These are phyloP conservation scores for Muntiacus muntjak DNA, from an alignment of 2,113 vertebrate species.

Conservation along the genomic window DNA sequence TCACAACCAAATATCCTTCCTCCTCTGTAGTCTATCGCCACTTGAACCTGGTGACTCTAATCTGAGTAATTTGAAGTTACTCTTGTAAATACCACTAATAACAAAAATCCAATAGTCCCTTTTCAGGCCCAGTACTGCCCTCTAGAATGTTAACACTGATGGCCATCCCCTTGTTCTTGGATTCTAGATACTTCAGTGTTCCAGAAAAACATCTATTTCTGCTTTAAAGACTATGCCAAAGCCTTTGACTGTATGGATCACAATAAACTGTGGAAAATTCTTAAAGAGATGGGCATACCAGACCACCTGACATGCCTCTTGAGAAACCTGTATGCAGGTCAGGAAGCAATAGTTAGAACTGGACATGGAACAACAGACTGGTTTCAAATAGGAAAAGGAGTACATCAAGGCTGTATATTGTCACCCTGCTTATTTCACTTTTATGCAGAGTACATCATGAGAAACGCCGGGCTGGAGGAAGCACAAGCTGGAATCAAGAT, in stretches of 20 bases:
- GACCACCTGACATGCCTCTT: neutral
- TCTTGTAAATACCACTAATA: neutral
- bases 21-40: neutral
- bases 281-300: neutral
- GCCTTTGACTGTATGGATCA: neutral
- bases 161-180: neutral
- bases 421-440: neutral
- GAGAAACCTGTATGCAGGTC: neutral
- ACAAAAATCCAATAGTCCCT: neutral
- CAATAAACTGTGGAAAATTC: neutral
- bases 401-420: neutral
- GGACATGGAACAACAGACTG: neutral
- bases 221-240: neutral
- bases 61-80: neutral
- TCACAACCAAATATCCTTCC: neutral
- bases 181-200: neutral
- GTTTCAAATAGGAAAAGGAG: neutral
- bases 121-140: neutral
- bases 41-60: neutral
- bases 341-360: neutral
- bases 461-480: fast-evolving
- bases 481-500: neutral
- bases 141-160: neutral
- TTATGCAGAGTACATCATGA: neutral
- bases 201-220: neutral